Base-by-base conservation (phyloP, 92 coral and sea anemone species). In the Zoanthus sansibaricus region DNA sequence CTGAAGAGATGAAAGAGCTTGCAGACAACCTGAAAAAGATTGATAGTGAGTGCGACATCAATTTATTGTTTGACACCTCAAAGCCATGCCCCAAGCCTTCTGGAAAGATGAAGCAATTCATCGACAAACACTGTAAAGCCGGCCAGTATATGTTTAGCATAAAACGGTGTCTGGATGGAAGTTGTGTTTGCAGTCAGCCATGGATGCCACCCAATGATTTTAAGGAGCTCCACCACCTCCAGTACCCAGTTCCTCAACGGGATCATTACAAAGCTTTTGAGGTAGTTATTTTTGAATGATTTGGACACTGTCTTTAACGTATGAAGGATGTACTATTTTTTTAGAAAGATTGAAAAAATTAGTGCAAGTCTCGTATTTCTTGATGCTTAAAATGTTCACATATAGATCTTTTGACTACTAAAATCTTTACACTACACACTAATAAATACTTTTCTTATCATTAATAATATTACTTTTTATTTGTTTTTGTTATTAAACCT, bases 161-260 rank as follows among this genome's bases (percentile, higher is more conserved):
- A 66, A 84, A 80, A 84, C 68, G 86, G 82, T 84, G 88, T 73
- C 54, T 44, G 33, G 88, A 88, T 77, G 83, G 71, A 69, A 80
- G 79, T 31, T 86, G 92, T 86, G 90, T 66, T 42, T 90, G 92
- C 62, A 86, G 83, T 71, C 79, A 59, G 45, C 87, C 93, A 82
- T 86, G 93, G 75, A 86, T 86, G 71, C 80, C 82, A 74, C 84
- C 87, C 3, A 84, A 88, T 4, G 88, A 71, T 56, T 83, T 88
- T 90, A 76, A 37, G 67, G 25, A 77, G 64, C 84, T 76, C 16
- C 84, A 86, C 76, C 89, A 86, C 62, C 79, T 86, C 17, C 83
- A 83, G n/a, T 86, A 70, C 72, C 89, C 75, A 14, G 89, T 86
- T 56, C 83, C 89, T 74, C 89, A 86, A 32, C 56, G 62, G 83